These are phyloP conservation scores for Mellivora capensis DNA, from an alignment of 2,113 vertebrate genomes.

Conservation along the genomic window DNA sequence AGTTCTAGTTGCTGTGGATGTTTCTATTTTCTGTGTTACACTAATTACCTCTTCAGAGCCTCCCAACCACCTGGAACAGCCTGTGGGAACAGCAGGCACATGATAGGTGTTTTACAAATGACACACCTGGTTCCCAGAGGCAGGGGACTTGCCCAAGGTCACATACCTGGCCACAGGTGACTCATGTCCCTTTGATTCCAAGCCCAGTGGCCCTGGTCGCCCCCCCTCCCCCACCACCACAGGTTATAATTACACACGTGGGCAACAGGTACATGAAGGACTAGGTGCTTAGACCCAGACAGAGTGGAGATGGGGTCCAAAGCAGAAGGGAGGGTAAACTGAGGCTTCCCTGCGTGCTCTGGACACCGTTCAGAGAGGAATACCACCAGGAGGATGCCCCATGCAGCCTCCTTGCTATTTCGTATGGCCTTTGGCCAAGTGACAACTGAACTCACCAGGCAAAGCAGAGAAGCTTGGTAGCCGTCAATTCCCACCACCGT, in stretches of 20 bases:
- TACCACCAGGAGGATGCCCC: neutral
- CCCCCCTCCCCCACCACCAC: accelerated
- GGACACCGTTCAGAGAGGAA: neutral
- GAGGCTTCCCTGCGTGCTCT: neutral
- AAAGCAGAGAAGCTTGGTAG: neutral
- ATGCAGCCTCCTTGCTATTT: neutral
- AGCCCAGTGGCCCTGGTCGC: neutral
- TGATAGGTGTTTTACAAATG: neutral
- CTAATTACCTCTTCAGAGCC: neutral
- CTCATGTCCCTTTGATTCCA: neutral
- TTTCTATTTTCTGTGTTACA: neutral
- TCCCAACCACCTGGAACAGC: neutral
- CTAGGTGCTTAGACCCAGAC: neutral
- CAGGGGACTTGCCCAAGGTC: neutral
- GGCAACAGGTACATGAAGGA: neutral
- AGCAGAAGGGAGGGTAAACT: neutral
- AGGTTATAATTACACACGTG: neutral
- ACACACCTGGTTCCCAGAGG: neutral
- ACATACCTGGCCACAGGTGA: neutral
- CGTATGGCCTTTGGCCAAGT: neutral
- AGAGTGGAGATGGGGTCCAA: neutral
- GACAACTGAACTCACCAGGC: neutral
- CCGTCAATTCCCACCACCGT: neutral
- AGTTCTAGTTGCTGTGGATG: neutral
- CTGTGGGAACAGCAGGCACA: neutral